Conservation (phyloP, 92 coral and sea anemone species). For the Epizoanthus rinbou region DNA sequence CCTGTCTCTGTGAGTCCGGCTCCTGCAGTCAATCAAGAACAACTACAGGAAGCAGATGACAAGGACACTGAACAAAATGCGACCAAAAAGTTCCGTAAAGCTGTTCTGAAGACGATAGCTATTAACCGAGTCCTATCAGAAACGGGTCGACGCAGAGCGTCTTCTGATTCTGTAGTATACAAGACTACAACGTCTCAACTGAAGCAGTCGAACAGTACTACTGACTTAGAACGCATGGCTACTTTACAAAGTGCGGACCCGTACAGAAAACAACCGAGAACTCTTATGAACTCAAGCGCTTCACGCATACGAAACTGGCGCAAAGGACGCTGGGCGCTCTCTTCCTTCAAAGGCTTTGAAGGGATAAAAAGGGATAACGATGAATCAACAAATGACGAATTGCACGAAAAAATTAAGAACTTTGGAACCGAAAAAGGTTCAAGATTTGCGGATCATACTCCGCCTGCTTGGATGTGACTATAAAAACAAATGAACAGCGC, state of each 20-base stretch:
- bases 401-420: background rate
- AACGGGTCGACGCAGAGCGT: background rate
- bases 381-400: too few relatives aligned
- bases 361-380: too few relatives aligned
- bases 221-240: background rate
- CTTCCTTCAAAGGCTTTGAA: background rate
- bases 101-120: conserved; percentile 65
- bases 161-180: background rate
- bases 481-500: too few relatives aligned
- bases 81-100: conserved; percentile 46
- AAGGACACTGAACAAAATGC: background rate
- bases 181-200: background rate
- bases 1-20: conserved; percentile 54
- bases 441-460: too few relatives aligned
- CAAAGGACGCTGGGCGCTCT: background rate
- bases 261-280: background rate
- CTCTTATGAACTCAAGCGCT: conserved; percentile 31
- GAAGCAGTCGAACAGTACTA: background rate
- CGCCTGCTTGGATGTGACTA: too few relatives aligned
- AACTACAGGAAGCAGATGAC: conserved; percentile 1
- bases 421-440: too few relatives aligned
- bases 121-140: conserved; percentile 51
- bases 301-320: conserved; percentile 32
- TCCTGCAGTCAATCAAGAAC: conserved; percentile 9
- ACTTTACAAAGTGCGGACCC: background rate